Base-by-base conservation (phyloP, 2,797 vertebrate genomes). In the Pangasius larnaudii region DNA sequence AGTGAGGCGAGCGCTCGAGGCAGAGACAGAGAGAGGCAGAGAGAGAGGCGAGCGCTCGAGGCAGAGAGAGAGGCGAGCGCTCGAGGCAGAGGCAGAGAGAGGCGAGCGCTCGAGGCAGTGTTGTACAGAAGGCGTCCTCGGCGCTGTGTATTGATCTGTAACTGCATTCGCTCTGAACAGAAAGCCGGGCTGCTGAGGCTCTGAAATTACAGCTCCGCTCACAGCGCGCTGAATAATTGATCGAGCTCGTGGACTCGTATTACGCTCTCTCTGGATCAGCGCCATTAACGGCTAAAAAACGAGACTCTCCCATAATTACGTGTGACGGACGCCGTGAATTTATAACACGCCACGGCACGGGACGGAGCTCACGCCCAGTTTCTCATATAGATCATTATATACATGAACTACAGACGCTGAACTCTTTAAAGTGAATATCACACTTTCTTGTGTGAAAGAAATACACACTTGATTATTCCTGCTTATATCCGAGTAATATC, bases 201-300 rank as follows among this genome's bases (percentile, higher is more conserved):
- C 93, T 96, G 95, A 95, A 96, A 96, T 96, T 95, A 94, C 95
- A 96, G 93, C 92, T 58, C 83, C 87, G 88, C 91, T 90, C 93
- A 92, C 72, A 91, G 88, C 88, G 77, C 85, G 85, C 89, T 96
- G 94, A 96, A 96, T 96, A 95, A 96, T 96, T 96, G 92, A 96
- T 96, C 90, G 92, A 86, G 91, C 92, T 94, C 94, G 93, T 93
- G 94, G 93, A 93, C 95, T 92, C 89, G 90, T 93, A 94, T 95
- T 94, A 95, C 93, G 91, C 63, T 53, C 89, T 93, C 90, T 82
- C 90, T 88, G 91, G 90, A 89, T 58, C 59, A 18, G 59, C 58
- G 89, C 90, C 92, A 90, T 85, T 81, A 91, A 92, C 86, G 69
- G 56, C 58, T 42, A 63, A 82, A 80, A 80, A 46, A 82, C 9